Base-by-base conservation (phyloP, 2,113 vertebrate genomes). In the Notarius quadriscutis region DNA sequence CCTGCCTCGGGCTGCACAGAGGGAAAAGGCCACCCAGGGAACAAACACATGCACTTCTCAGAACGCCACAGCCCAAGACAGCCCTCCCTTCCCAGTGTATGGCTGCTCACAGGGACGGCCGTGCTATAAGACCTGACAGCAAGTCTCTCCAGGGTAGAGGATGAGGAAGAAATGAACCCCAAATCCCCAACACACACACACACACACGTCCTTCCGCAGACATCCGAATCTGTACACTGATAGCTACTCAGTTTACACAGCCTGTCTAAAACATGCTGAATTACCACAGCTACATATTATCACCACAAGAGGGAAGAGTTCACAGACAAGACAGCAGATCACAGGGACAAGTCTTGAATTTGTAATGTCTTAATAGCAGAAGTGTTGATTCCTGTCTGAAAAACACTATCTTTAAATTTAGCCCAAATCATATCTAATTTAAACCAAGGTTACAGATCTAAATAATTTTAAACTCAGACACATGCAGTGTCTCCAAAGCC, bases 121-220 rank as follows among this genome's bases (percentile, higher is more conserved):
- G 85, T 88, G 86, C 91, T 92, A 95, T 95, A 92, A 94, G 94
- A 95, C 91, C 62, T 94, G 95, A 95, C 95, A 95, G 93, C 93
- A 94, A 92, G 90, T 94, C 93, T 94, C 94, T 94, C 93, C 92
- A 87, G 94, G 94, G 93, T 93, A 94, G 88, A 86, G 87, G 82
- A 87, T 89, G 83, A 74, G 63, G 81, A 90, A 88, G 89, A 91
- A 91, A 86, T 91, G 92, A 92, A 88, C 71, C 72, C 53, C 71
- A 87, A 48, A 62, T 69, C 53, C 55, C 22, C 48, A 67, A 69
- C 30, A 84, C 53, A 51, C 71, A 67, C 22, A 50, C 22, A 41
- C 7, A 20, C 15, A 3, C 69, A 18, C 69, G 18, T 84, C 17
- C 50, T 55, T 65, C 18, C 7, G 69, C 63, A 14, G 17, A 69